Conservation (phyloP, 2,888 invertebrate genomes). For the Chaitophorus viminalis region DNA sequence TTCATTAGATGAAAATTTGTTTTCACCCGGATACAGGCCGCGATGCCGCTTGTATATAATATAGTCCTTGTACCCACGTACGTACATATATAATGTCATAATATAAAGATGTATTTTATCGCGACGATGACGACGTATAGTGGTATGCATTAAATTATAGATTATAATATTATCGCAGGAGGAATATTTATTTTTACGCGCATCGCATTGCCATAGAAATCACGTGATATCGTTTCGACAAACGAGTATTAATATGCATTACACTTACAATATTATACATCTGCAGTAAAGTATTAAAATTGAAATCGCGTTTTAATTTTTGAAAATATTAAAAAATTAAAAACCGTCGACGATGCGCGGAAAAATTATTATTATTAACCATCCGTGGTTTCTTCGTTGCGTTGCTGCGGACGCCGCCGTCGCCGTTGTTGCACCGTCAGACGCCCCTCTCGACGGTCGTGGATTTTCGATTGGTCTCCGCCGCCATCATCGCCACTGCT, state of each 20-base stretch:
- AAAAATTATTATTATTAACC: neutral
- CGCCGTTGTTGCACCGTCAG: neutral
- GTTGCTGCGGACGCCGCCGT: neutral
- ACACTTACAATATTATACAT: too few relatives aligned
- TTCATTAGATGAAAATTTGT: neutral
- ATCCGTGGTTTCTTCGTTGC: neutral
- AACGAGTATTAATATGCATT: neutral
- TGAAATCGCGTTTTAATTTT: too few relatives aligned
- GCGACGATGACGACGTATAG: too few relatives aligned
- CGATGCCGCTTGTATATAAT: too few relatives aligned
- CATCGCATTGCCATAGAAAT: neutral
- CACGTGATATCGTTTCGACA: neutral
- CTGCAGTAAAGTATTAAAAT: too few relatives aligned
- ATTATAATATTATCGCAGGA: neutral
- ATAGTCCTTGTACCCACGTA: neutral
- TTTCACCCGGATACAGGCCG: conserved; percentile 10
- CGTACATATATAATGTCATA: neutral
- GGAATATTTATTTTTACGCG: neutral
- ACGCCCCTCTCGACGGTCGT: neutral
- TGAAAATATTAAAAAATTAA: too few relatives aligned
- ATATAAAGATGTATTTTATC: neutral
- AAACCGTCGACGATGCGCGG: neutral
- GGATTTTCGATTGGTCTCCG: conserved; percentile 5
- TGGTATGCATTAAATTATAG: neutral
- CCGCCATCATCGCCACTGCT: neutral